phyloP scores from a whole-genome alignment of 2,888 invertebrate genomes.

The Ochropacha duplaris region DNA sequence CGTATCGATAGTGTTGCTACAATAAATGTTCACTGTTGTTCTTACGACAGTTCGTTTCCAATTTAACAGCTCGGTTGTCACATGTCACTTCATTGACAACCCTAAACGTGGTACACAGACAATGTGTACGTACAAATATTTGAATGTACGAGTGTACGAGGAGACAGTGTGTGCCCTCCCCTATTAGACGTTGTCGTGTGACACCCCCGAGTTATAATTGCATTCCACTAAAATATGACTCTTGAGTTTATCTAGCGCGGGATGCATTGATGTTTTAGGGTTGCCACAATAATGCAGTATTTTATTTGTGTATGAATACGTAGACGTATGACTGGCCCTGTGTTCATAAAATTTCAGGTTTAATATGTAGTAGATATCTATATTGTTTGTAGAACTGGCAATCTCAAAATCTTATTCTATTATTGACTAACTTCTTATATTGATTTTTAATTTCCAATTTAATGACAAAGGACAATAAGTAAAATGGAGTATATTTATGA shows the following conservation, averaged over 20 bases:
- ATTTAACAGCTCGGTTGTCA: background rate
- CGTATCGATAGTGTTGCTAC: background rate
- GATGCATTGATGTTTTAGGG: conserved; percentile 25
- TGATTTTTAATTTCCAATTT: no score
- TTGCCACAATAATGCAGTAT: conserved; percentile 2
- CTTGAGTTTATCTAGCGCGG: conserved; percentile 55
- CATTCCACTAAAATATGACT: conserved; percentile 79
- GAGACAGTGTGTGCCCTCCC: conserved; percentile 51
- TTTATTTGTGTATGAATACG: conserved; percentile 5
- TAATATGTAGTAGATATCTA: background rate
- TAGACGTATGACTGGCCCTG: background rate
- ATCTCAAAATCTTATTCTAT: no score
- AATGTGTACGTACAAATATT: conserved; percentile 51
- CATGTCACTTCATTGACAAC: conserved; percentile 34
- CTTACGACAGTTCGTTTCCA: background rate
- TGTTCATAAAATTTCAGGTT: background rate
- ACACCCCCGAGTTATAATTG: conserved; percentile 76
- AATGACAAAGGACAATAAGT: no score
- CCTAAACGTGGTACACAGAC: conserved; percentile 46
- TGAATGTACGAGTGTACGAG: conserved; percentile 53
- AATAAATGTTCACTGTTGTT: background rate
- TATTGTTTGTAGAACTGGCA: no score
- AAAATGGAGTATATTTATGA: no score
- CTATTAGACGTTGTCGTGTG: conserved; percentile 44
- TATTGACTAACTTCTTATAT: no score